Evolutionary conservation across 2,888 invertebrate genomes (phyloP).

Genomic region (Callosobruchus maculatus): DNA sequence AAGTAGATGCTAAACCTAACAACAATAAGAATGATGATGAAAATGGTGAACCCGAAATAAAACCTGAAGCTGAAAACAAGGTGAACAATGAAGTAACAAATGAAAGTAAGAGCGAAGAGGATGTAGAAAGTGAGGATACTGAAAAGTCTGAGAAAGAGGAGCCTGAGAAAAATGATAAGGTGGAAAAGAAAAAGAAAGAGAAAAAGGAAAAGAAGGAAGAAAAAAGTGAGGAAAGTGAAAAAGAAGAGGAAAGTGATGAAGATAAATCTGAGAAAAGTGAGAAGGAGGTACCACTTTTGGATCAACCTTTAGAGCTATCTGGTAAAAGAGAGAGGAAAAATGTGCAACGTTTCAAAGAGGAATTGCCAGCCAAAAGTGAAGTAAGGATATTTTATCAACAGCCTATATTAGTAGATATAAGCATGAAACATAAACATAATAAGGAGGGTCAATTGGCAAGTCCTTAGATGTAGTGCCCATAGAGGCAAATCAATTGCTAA

Average conservation of each 20-base stretch:
- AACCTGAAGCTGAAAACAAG: conserved; percentile 30
- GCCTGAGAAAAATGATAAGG: conserved; percentile 16
- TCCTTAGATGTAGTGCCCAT: too few relatives aligned
- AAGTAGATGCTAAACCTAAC: conserved; percentile 22
- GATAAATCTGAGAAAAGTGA: conserved; percentile 29
- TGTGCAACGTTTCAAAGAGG: conserved; percentile 42
- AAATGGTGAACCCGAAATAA: conserved; percentile 28
- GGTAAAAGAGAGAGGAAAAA: conserved; percentile 45
- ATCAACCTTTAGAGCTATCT: conserved; percentile 43
- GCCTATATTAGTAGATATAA: too few relatives aligned
- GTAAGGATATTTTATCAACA: neutral
- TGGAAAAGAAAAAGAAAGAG: conserved; percentile 12
- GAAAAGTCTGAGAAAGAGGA: conserved; percentile 21
- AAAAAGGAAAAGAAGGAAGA: conserved; percentile 26
- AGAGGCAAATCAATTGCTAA: too few relatives aligned
- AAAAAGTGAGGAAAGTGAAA: conserved; percentile 34
- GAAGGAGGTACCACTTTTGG: conserved; percentile 40
- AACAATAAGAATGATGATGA: conserved; percentile 33
- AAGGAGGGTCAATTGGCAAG: too few relatives aligned
- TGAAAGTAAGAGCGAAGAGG: conserved; percentile 22
- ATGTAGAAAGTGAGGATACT: conserved; percentile 17
- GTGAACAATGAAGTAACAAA: conserved; percentile 13
- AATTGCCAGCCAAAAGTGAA: conserved; percentile 13
- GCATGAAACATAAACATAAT: too few relatives aligned
- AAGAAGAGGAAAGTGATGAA: conserved; percentile 31